These are phyloP conservation scores for Cyprinella venusta DNA, from an alignment of 2,797 vertebrate species.

Conservation along the genomic window DNA sequence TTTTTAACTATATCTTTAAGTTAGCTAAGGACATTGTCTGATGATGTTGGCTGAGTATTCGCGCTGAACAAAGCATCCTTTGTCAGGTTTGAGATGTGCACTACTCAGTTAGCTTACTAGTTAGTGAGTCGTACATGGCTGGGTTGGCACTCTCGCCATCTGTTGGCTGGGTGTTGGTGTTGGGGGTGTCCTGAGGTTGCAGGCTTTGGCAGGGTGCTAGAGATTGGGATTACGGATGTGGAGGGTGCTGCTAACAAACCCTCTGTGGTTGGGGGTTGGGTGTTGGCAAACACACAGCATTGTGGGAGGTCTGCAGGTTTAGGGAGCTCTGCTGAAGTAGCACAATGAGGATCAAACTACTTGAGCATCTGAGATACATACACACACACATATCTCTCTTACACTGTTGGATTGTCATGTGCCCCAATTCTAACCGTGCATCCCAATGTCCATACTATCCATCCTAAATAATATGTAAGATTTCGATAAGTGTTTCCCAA, in stretches of 20 bases:
- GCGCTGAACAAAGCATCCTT: neutral
- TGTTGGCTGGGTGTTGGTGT: slow-evolving; percentile 25
- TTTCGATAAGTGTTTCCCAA: neutral
- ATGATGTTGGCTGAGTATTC: neutral
- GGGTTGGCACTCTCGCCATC: slow-evolving; percentile 28
- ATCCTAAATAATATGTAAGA: neutral
- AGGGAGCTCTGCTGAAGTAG: slow-evolving; percentile 47
- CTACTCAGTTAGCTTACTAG: neutral
- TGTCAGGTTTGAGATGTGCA: neutral
- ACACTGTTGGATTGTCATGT: neutral
- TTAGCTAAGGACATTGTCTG: neutral
- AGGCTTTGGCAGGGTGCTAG: slow-evolving; percentile 28
- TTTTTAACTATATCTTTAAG: neutral
- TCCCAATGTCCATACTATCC: neutral
- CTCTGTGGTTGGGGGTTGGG: slow-evolving; percentile 42
- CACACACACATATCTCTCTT: neutral
- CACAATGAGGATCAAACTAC: slow-evolving; percentile 51
- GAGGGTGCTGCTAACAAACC: slow-evolving; percentile 18
- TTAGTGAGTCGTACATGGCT: slow-evolving; percentile 30
- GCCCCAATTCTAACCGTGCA: neutral
- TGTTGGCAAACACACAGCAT: slow-evolving; percentile 18
- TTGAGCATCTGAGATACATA: slow-evolving; percentile 38
- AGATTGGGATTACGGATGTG: slow-evolving; percentile 44
- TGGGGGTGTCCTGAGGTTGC: slow-evolving; percentile 19
- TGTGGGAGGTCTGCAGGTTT: slow-evolving; percentile 53